phyloP scores from a whole-genome alignment of 2,888 invertebrate species.

The Cryptocephalus moraei region DNA sequence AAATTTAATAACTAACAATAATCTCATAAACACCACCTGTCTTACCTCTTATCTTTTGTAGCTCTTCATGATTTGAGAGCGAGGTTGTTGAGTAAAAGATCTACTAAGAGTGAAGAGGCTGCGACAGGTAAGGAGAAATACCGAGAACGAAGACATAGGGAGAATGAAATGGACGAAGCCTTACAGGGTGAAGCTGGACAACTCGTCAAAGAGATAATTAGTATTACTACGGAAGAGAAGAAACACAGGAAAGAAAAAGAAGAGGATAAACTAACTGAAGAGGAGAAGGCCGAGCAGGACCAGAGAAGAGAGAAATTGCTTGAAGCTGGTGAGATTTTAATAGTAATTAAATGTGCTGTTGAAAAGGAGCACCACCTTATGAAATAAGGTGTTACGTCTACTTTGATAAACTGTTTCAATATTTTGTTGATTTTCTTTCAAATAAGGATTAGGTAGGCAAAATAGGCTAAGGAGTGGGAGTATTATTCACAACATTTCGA shows the following conservation, averaged over 20 bases:
- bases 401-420: too few relatives aligned
- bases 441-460: too few relatives aligned
- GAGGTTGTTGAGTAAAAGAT: slow-evolving; percentile 58
- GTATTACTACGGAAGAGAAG: slow-evolving; percentile 32
- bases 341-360: neutral
- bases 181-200: slow-evolving; percentile 35
- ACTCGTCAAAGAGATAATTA: slow-evolving; percentile 38
- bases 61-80: slow-evolving; percentile 68
- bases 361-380: too few relatives aligned
- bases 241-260: slow-evolving; percentile 40
- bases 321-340: slow-evolving; percentile 48
- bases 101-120: slow-evolving; percentile 49
- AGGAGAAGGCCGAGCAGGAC: slow-evolving; percentile 37
- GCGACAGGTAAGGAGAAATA: slow-evolving; percentile 18
- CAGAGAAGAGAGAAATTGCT: slow-evolving; percentile 58
- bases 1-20: too few relatives aligned
- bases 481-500: too few relatives aligned
- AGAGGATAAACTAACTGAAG: slow-evolving; percentile 30
- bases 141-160: slow-evolving; percentile 20
- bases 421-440: too few relatives aligned
- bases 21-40: too few relatives aligned
- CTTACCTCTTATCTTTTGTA: too few relatives aligned
- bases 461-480: too few relatives aligned
- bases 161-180: slow-evolving; percentile 26
- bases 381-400: too few relatives aligned